Conservation (phyloP, 2,797 vertebrate species). For the Ceryle rudis region DNA sequence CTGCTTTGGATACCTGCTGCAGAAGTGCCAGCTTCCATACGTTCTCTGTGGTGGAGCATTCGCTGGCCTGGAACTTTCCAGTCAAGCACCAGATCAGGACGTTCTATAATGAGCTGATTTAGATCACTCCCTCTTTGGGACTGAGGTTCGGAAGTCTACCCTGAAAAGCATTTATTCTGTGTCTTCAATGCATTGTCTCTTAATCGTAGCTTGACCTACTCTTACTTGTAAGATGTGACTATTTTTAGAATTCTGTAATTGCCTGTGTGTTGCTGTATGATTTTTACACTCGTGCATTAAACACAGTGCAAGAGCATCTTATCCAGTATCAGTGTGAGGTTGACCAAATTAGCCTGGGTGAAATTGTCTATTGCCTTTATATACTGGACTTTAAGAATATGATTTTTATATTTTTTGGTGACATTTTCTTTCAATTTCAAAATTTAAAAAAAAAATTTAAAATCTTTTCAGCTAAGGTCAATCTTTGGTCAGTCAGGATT, state of each 20-base stretch:
- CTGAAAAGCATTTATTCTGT: background rate
- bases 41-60: accelerated
- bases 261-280: background rate
- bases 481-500: background rate
- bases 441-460: no score
- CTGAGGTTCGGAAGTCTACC: background rate
- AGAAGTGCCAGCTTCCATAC: accelerated
- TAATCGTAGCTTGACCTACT: background rate
- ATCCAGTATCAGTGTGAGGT: background rate
- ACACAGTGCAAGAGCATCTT: background rate
- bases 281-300: background rate
- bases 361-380: background rate
- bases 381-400: background rate
- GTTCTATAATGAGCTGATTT: background rate
- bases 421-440: background rate
- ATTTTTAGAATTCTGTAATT: background rate
- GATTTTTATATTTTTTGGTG: background rate
- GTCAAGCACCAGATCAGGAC: accelerated
- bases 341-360: background rate
- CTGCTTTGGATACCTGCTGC: background rate
- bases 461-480: background rate
- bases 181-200: background rate
- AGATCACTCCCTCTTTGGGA: background rate
- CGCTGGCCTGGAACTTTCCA: background rate
- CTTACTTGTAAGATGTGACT: background rate